Conservation (phyloP, 2,888 invertebrate genomes). For the Pyralis farinalis region DNA sequence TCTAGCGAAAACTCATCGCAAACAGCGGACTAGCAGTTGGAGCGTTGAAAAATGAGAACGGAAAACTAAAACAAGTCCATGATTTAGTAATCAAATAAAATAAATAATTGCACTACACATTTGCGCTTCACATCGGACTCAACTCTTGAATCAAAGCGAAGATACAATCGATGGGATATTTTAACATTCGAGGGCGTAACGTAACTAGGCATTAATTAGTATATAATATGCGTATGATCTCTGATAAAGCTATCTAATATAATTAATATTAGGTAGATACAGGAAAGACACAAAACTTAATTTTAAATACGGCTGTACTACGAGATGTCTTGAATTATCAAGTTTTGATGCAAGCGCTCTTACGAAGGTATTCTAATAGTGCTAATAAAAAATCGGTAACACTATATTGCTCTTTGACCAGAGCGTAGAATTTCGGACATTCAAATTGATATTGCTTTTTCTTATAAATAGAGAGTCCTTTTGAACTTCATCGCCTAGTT, state of each 20-base stretch:
- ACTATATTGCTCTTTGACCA: neutral
- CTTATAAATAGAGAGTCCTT: too few species aligned
- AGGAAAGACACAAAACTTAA: neutral
- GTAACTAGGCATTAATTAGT: slow-evolving; percentile 24
- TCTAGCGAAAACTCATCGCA: too few species aligned
- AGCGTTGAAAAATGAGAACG: too few species aligned
- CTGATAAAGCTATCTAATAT: slow-evolving; percentile 28
- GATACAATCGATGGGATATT: slow-evolving; percentile 18
- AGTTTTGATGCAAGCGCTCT: slow-evolving; percentile 18
- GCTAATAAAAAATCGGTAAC: too few species aligned
- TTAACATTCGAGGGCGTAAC: slow-evolving; percentile 13
- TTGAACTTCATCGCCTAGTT: too few species aligned
- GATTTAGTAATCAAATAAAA: too few species aligned
- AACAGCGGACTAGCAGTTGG: too few species aligned
- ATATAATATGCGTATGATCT: slow-evolving; percentile 16
- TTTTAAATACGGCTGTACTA: slow-evolving; percentile 22
- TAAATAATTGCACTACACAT: too few species aligned
- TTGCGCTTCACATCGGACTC: neutral
- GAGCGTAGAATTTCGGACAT: too few species aligned
- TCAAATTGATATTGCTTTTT: too few species aligned
- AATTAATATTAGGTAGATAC: slow-evolving; percentile 11
- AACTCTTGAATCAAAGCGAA: slow-evolving; percentile 1
- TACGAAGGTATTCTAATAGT: neutral
- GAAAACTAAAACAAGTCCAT: too few species aligned
- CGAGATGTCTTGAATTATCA: slow-evolving; percentile 26